Conservation (phyloP, 2,797 vertebrate genomes). For the Amphiprion clarkii region DNA sequence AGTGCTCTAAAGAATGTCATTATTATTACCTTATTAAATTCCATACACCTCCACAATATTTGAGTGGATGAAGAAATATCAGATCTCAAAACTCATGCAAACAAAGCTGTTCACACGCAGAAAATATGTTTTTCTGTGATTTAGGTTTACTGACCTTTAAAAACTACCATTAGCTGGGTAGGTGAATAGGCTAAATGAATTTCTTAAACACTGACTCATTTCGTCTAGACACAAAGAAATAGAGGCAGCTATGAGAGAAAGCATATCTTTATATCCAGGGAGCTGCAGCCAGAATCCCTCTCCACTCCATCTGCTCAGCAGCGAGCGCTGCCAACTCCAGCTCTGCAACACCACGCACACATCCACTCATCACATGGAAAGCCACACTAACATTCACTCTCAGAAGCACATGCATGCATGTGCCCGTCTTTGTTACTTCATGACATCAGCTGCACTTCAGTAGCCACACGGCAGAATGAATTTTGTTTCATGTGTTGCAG, state of each 20-base stretch:
- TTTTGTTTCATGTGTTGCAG: neutral
- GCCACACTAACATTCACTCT: slow-evolving; percentile 7
- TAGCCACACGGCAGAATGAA: neutral
- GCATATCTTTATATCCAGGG: slow-evolving; percentile 50
- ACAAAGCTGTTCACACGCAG: neutral
- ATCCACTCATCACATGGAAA: slow-evolving; percentile 15
- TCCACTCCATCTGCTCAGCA: slow-evolving; percentile 73
- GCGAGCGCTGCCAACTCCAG: slow-evolving; percentile 62
- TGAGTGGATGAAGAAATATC: no score
- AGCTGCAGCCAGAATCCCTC: slow-evolving; percentile 65
- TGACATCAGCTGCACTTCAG: neutral
- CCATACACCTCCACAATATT: no score
- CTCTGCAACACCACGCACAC: slow-evolving; percentile 31
- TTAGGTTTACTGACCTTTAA: neutral
- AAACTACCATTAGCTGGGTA: neutral
- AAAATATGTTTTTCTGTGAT: slow-evolving; percentile 14
- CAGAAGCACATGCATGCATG: neutral
- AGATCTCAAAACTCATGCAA: no score
- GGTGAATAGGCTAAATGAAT: neutral
- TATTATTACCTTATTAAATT: no score
- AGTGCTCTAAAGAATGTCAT: no score
- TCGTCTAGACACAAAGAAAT: slow-evolving; percentile 56
- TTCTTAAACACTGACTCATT: slow-evolving; percentile 35
- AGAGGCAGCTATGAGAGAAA: slow-evolving; percentile 45
- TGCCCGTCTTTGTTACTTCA: slow-evolving; percentile 12